Conservation (phyloP, 2,113 vertebrate genomes). For the Silurus meridionalis region DNA sequence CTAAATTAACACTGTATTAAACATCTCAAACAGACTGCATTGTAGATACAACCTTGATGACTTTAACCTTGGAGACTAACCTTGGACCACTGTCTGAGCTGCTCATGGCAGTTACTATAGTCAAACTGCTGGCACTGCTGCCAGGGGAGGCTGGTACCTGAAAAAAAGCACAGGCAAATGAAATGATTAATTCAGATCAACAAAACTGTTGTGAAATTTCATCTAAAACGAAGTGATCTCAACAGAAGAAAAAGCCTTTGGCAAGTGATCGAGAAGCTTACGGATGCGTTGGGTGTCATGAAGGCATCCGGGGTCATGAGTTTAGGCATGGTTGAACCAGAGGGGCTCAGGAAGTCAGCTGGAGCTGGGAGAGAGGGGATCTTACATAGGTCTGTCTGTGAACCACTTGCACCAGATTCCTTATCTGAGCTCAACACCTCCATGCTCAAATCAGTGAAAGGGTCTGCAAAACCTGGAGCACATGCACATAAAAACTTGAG, state of each 20-base stretch:
- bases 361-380: conserved; percentile 84
- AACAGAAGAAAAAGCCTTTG: neutral
- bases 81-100: conserved; percentile 83
- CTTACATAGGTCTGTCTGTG: conserved; percentile 84
- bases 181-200: neutral
- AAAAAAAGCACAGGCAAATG: neutral
- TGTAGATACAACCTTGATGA: neutral
- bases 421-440: conserved; percentile 82
- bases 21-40: neutral
- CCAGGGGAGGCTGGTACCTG: conserved; percentile 87
- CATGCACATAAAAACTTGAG: conserved; percentile 20
- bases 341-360: conserved; percentile 83
- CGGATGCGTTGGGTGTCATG: conserved; percentile 91
- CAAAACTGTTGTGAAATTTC: neutral
- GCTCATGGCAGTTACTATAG: conserved; percentile 85
- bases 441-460: conserved; percentile 76
- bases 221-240: neutral
- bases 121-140: conserved; percentile 87
- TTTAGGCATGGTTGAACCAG: conserved; percentile 82
- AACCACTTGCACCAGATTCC: conserved; percentile 77
- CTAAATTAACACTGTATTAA: neutral
- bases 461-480: conserved; percentile 80
- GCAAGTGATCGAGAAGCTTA: conserved; percentile 60
- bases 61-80: conserved; percentile 62
- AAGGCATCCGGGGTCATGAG: conserved; percentile 98